Evolutionary conservation across 2,797 vertebrate genomes (phyloP).

Genomic region (Antennarius maculatus): DNA sequence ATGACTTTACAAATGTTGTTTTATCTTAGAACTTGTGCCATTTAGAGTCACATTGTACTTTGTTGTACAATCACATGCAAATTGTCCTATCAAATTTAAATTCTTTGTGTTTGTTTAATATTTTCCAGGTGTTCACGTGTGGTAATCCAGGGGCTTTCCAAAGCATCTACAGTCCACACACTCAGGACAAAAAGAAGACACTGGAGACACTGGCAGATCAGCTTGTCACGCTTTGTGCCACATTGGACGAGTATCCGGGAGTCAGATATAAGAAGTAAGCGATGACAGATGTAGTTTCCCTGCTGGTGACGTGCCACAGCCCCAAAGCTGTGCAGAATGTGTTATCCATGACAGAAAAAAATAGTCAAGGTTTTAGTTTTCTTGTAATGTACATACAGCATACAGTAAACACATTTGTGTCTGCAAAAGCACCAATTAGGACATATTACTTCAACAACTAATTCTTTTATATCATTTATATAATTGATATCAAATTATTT

Average conservation of each 20-base stretch:
- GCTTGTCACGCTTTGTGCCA: conserved; percentile 93
- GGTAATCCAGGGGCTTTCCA: conserved; percentile 89
- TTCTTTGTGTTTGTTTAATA: background rate
- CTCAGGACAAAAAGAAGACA: conserved; percentile 79
- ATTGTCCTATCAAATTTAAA: background rate
- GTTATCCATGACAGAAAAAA: background rate
- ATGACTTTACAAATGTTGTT: background rate
- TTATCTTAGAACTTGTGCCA: background rate
- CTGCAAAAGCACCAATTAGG: background rate
- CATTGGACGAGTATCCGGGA: conserved; percentile 93
- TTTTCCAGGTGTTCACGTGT: conserved; percentile 90
- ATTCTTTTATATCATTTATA: background rate
- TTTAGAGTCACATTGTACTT: background rate
- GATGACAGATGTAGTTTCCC: conserved; percentile 32
- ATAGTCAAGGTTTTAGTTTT: rapidly evolving
- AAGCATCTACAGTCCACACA: conserved; percentile 88
- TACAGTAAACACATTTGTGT: background rate
- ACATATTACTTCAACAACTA: background rate
- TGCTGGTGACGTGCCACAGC: conserved; percentile 17
- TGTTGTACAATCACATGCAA: background rate
- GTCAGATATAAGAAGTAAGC: conserved; percentile 91
- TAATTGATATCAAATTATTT: background rate
- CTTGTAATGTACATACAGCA: background rate
- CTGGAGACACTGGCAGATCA: conserved; percentile 87
- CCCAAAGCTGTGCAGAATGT: conserved; percentile 24